Evolutionary conservation across 2,797 vertebrate genomes (phyloP).

Genomic region (Selene dorsalis): DNA sequence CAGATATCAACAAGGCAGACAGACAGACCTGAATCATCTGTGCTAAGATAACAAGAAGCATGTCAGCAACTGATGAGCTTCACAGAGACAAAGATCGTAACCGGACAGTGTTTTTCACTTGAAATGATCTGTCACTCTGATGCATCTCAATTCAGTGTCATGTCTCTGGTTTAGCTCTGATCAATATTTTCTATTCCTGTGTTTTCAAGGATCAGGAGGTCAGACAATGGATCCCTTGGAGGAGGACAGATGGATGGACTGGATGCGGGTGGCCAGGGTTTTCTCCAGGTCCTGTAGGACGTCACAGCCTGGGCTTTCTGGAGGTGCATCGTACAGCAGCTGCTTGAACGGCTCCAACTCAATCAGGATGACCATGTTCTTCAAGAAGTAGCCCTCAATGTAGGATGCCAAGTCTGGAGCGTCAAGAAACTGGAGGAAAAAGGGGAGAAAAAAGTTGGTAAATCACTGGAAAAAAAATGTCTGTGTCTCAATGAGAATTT

Average conservation of each 20-base stretch:
- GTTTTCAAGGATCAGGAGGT: slow-evolving; percentile 9
- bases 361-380: slow-evolving; percentile 98
- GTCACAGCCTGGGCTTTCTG: slow-evolving; percentile 89
- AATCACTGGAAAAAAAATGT: no score
- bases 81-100: slow-evolving; percentile 48
- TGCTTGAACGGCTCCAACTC: slow-evolving; percentile 97
- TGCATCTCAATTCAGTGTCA: slow-evolving; percentile 18
- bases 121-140: slow-evolving; percentile 3
- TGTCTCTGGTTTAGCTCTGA: slow-evolving; percentile 3
- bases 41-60: slow-evolving; percentile 63
- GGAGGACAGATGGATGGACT: slow-evolving; percentile 97
- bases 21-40: slow-evolving; percentile 54
- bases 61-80: slow-evolving; percentile 55
- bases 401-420: slow-evolving; percentile 93
- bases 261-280: slow-evolving; percentile 93
- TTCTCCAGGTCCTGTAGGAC: slow-evolving; percentile 95
- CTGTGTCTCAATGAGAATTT: no score
- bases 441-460: neutral
- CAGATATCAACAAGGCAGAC: slow-evolving; percentile 59
- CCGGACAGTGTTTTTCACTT: slow-evolving; percentile 9
- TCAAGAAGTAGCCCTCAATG: slow-evolving; percentile 97
- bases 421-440: slow-evolving; percentile 89
- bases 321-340: slow-evolving; percentile 91
- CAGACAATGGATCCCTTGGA: slow-evolving; percentile 96
- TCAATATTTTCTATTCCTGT: slow-evolving; percentile 1